Evolutionary conservation across 2,113 vertebrate genomes (phyloP).

Genomic region (Eolophus roseicapilla): DNA sequence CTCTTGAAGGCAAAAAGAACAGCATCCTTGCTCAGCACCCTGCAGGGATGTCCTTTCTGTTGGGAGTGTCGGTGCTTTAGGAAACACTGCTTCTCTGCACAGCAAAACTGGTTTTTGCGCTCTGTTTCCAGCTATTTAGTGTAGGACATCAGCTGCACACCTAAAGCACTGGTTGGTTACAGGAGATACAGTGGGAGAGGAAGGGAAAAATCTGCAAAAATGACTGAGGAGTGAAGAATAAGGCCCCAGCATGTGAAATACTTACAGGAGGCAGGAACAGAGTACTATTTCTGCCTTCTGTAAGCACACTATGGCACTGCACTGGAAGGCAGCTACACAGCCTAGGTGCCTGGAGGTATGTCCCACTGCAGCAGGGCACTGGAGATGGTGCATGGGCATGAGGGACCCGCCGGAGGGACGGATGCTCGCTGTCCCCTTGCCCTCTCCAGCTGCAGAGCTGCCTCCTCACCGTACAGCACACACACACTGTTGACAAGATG

Average conservation of each 20-base stretch:
- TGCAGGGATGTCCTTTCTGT: neutral
- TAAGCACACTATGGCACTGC: neutral
- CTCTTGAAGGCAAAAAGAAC: neutral
- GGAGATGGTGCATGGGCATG: neutral
- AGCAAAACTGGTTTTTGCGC: neutral
- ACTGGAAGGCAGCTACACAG: neutral
- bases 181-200: neutral
- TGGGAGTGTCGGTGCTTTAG: neutral
- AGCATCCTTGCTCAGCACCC: neutral
- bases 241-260: neutral
- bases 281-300: neutral
- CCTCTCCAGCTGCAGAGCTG: neutral
- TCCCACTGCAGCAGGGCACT: neutral
- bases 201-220: neutral
- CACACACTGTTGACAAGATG: neutral
- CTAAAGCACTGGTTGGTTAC: neutral
- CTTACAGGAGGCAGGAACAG: neutral
- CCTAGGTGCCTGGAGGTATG: neutral
- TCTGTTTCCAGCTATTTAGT: neutral
- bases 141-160: neutral
- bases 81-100: neutral
- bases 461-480: rapidly evolving
- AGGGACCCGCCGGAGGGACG: neutral
- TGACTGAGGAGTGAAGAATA: neutral
- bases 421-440: rapidly evolving